These are phyloP conservation scores for Argyrosomus japonicus DNA, from an alignment of 2,113 vertebrate species.

Conservation along the genomic window DNA sequence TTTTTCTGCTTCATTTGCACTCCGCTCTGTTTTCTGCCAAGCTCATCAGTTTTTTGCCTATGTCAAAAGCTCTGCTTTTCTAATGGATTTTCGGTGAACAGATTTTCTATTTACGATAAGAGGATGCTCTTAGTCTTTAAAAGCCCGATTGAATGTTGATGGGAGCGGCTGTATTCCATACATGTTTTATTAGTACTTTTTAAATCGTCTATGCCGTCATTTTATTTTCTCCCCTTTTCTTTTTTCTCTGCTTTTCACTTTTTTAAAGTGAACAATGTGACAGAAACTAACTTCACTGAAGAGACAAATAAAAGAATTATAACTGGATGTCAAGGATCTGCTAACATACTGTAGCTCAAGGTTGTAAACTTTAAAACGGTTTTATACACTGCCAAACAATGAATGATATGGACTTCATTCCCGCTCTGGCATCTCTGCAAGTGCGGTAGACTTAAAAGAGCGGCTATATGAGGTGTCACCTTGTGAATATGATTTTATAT, in stretches of 20 bases:
- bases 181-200: constrained; percentile 37
- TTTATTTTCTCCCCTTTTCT: not conserved
- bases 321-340: not conserved
- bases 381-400: not conserved
- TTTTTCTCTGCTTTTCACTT: not conserved
- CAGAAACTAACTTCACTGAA: constrained; percentile 11
- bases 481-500: constrained; percentile 50
- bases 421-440: not conserved
- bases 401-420: not conserved
- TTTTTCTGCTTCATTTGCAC: constrained; percentile 74
- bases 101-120: constrained; percentile 75
- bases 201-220: not conserved
- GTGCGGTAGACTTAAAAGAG: not conserved
- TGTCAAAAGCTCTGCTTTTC: constrained; percentile 67
- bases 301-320: not conserved
- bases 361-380: constrained; percentile 7
- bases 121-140: constrained; percentile 64
- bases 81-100: constrained; percentile 74
- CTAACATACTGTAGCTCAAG: constrained; percentile 4
- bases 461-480: constrained; percentile 27
- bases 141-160: constrained; percentile 67
- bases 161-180: constrained; percentile 40
- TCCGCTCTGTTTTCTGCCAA: constrained; percentile 57
- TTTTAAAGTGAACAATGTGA: constrained; percentile 1
- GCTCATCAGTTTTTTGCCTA: constrained; percentile 72